phyloP scores from a whole-genome alignment of 2,113 vertebrate species.

The Scophthalmus maximus region DNA sequence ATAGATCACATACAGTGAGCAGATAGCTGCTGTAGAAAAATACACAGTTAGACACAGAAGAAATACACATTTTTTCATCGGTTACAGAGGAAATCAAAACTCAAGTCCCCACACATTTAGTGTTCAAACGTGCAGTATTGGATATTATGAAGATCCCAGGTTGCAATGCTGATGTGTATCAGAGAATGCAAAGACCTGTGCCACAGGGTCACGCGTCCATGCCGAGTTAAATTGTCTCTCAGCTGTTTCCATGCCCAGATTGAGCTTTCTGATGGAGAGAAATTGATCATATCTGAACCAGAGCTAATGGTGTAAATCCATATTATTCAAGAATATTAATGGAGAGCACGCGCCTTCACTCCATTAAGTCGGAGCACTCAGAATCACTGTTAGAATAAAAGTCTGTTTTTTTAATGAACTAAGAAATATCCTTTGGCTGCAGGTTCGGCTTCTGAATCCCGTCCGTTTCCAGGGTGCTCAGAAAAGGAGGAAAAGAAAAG shows the following conservation, averaged over 20 bases:
- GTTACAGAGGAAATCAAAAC: neutral
- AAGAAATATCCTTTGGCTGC: neutral
- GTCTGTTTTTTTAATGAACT: neutral
- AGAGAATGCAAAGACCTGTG: neutral
- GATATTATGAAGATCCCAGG: neutral
- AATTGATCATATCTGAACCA: constrained; percentile 16
- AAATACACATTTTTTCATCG: neutral
- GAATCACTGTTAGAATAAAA: neutral
- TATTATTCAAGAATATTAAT: constrained; percentile 12
- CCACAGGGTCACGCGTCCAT: neutral
- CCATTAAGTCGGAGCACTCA: neutral
- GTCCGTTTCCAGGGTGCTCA: neutral
- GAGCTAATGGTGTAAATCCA: constrained; percentile 11
- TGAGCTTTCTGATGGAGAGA: neutral
- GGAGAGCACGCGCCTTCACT: neutral
- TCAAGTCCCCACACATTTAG: neutral
- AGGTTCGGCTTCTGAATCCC: neutral
- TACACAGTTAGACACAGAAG: too few relatives aligned
- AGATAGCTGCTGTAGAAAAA: too few relatives aligned
- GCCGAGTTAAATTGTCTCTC: neutral
- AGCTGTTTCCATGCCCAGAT: constrained; percentile 5
- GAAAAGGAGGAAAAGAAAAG: neutral
- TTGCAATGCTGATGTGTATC: neutral
- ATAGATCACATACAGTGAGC: too few relatives aligned
- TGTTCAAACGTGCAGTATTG: neutral